These are phyloP conservation scores for Coelopa frigida DNA, from an alignment of 1,140 invertebrate genomes.

Conservation along the genomic window DNA sequence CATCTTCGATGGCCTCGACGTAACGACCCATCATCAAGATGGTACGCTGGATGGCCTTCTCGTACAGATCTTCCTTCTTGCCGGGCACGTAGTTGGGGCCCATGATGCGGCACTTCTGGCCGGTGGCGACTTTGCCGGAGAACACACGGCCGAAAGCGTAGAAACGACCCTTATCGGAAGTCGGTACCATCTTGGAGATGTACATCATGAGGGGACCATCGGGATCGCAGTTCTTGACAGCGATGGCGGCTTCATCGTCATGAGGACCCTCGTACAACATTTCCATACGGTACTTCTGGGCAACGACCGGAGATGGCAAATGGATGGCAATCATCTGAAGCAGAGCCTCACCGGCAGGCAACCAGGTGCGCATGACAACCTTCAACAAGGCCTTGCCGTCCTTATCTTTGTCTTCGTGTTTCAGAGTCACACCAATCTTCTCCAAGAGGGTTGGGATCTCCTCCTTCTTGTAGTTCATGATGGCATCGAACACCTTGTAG, in stretches of 20 bases:
- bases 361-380: conserved; percentile 97
- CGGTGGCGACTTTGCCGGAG: conserved; percentile 88
- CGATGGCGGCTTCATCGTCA: conserved; percentile 93
- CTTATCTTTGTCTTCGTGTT: conserved; percentile 92
- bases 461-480: conserved; percentile 98
- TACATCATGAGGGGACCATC: conserved; percentile 99
- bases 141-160: conserved; percentile 99
- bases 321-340: conserved; percentile 99
- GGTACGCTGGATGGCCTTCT: conserved; percentile 98
- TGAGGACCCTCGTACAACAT: conserved; percentile 97
- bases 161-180: conserved; percentile 98
- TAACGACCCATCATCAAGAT: conserved; percentile 99
- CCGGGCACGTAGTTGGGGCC: conserved; percentile 96
- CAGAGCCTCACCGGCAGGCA: conserved; percentile 97
- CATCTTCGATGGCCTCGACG: conserved; percentile 98
- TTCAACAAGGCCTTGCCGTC: conserved; percentile 88
- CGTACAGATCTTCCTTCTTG: conserved; percentile 98
- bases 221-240: conserved; percentile 88
- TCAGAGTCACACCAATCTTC: conserved; percentile 88
- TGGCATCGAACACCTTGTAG: conserved; percentile 96
- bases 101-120: conserved; percentile 96
- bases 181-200: conserved; percentile 99
- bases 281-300: conserved; percentile 99
- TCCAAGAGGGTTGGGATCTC: conserved; percentile 78
- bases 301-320: conserved; percentile 95